Evolutionary conservation across 2,113 vertebrate genomes (phyloP).

Genomic region (Lamprotornis superbus): DNA sequence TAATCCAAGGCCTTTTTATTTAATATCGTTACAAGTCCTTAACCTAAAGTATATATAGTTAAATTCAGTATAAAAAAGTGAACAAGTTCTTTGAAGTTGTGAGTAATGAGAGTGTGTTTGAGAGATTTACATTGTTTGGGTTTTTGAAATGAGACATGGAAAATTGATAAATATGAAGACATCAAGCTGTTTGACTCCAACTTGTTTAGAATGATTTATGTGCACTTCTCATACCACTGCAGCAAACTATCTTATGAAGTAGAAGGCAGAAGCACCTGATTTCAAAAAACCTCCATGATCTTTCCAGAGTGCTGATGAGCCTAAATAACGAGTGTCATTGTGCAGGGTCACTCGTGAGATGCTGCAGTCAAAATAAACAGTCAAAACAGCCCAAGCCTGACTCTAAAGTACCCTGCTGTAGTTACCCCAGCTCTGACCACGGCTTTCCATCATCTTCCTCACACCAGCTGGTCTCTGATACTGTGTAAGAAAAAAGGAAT

Average conservation of each 20-base stretch:
- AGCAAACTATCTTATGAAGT: background rate
- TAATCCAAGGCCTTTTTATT: background rate
- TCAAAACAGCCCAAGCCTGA: background rate
- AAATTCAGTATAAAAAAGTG: background rate
- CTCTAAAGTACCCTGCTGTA: background rate
- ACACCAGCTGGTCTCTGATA: background rate
- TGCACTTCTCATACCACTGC: background rate
- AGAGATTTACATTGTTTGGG: background rate
- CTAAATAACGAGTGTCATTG: background rate
- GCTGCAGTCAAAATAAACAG: background rate
- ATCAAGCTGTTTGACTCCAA: background rate
- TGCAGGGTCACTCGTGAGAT: accelerated
- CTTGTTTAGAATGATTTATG: background rate
- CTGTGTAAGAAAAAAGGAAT: background rate
- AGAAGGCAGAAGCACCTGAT: background rate
- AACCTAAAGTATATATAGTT: background rate
- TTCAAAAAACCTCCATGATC: background rate
- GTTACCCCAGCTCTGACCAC: background rate
- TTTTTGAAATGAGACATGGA: background rate
- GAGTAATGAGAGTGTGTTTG: background rate
- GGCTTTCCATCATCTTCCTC: background rate
- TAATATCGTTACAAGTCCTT: background rate
- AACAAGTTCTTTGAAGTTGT: background rate
- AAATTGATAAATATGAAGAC: background rate
- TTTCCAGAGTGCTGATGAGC: background rate